phyloP scores from a whole-genome alignment of 2,888 invertebrate species.

The Melitaea athalia region DNA sequence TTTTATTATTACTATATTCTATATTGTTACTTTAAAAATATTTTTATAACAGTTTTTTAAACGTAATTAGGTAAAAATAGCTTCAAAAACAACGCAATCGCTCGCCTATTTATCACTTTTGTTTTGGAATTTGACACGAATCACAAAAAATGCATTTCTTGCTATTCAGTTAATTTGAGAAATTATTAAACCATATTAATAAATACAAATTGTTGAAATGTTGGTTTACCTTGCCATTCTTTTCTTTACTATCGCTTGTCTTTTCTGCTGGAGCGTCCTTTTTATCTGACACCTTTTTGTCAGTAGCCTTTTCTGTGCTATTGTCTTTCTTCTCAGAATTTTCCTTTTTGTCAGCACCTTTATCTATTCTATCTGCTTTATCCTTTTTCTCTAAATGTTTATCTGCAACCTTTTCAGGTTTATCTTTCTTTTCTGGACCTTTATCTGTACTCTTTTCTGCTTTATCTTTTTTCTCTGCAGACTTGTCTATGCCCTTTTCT shows the following conservation, averaged over 20 bases:
- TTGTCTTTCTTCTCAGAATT: conserved; percentile 27
- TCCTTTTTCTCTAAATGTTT: conserved; percentile 39
- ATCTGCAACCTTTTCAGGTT: conserved; percentile 35
- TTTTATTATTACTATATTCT: too few species aligned
- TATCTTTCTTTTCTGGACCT: conserved; percentile 41
- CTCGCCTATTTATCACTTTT: too few species aligned
- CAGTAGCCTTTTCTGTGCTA: conserved; percentile 39
- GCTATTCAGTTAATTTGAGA: too few species aligned
- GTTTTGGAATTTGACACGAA: too few species aligned
- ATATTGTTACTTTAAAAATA: too few species aligned
- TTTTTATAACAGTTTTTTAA: too few species aligned
- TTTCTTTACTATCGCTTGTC: conserved; percentile 53
- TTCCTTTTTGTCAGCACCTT: conserved; percentile 39
- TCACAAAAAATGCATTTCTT: too few species aligned
- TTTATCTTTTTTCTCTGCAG: conserved; percentile 39
- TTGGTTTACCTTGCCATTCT: conserved; percentile 56
- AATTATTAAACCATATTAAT: neutral
- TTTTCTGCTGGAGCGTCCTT: conserved; percentile 38
- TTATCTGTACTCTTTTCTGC: conserved; percentile 41
- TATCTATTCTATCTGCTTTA: conserved; percentile 33
- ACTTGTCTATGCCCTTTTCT: conserved; percentile 35
- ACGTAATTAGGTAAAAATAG: too few species aligned
- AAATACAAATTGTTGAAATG: neutral
- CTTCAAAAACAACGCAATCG: too few species aligned
- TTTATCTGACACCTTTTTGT: conserved; percentile 40